Conservation (phyloP, 2,797 vertebrate species). For the Yasuhikotakia modesta region DNA sequence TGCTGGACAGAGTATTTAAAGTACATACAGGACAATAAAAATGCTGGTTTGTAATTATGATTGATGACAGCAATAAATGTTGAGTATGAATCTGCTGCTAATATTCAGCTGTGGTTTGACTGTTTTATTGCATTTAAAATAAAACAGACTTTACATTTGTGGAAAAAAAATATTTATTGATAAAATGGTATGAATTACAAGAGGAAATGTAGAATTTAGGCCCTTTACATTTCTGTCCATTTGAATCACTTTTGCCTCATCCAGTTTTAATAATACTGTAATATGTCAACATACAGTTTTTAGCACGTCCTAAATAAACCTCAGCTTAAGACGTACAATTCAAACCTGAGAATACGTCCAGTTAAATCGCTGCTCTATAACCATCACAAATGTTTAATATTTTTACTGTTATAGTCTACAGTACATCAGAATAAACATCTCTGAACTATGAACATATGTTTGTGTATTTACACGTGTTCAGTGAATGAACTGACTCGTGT, state of each 20-base stretch:
- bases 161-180: no score
- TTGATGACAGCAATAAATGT: slow-evolving; percentile 83
- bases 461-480: neutral
- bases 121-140: neutral
- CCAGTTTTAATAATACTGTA: no score
- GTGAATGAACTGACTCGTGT: no score
- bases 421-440: neutral
- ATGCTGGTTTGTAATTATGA: slow-evolving; percentile 67
- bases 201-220: no score
- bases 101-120: slow-evolving; percentile 19
- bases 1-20: slow-evolving; percentile 64
- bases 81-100: slow-evolving; percentile 80
- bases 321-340: no score
- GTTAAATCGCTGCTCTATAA: neutral
- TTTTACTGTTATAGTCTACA: neutral
- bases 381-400: neutral
- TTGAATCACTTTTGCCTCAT: no score
- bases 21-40: slow-evolving; percentile 37
- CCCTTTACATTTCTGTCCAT: no score
- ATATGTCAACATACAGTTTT: no score
- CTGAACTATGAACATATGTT: neutral
- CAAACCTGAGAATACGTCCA: neutral
- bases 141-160: no score
- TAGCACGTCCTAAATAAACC: no score
- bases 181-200: no score